Evolutionary conservation across 1,140 invertebrate genomes (phyloP).

Genomic region (Campoletis sonorensis): DNA sequence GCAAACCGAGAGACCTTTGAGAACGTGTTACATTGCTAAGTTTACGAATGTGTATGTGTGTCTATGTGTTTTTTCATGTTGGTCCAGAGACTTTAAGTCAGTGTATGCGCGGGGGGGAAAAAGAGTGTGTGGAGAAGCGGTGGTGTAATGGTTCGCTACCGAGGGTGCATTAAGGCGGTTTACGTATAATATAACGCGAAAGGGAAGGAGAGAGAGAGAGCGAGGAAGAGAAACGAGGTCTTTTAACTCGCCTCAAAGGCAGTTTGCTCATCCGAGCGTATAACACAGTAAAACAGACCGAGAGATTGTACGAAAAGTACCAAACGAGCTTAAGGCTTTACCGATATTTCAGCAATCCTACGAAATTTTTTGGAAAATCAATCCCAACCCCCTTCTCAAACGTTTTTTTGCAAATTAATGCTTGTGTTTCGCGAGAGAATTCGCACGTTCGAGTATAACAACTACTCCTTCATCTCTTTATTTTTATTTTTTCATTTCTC

Average conservation of each 20-base stretch:
- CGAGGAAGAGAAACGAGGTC: constrained; percentile 50
- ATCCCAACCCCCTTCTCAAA: not conserved
- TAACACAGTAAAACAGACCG: not conserved
- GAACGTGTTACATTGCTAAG: not conserved
- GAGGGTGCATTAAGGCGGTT: constrained; percentile 61
- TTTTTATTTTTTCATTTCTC: not conserved
- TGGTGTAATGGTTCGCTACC: constrained; percentile 43
- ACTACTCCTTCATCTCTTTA: not conserved
- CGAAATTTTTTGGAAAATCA: not conserved
- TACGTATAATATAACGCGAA: constrained; percentile 52
- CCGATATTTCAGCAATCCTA: constrained; percentile 24
- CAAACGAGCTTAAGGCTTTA: not conserved
- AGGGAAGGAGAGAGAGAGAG: not conserved
- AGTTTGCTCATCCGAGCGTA: constrained; percentile 35
- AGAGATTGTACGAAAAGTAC: not conserved
- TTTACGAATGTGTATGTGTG: not conserved
- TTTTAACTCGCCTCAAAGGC: constrained; percentile 47
- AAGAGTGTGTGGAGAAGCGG: constrained; percentile 23
- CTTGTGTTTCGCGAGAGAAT: not conserved
- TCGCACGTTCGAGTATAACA: not conserved
- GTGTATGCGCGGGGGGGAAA: constrained; percentile 20
- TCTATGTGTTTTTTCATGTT: constrained; percentile 16
- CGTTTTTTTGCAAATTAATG: not conserved
- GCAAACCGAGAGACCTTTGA: not conserved
- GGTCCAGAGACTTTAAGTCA: constrained; percentile 27